Evolutionary conservation across 2,888 invertebrate species (phyloP).

Genomic region (Stenurella melanura): DNA sequence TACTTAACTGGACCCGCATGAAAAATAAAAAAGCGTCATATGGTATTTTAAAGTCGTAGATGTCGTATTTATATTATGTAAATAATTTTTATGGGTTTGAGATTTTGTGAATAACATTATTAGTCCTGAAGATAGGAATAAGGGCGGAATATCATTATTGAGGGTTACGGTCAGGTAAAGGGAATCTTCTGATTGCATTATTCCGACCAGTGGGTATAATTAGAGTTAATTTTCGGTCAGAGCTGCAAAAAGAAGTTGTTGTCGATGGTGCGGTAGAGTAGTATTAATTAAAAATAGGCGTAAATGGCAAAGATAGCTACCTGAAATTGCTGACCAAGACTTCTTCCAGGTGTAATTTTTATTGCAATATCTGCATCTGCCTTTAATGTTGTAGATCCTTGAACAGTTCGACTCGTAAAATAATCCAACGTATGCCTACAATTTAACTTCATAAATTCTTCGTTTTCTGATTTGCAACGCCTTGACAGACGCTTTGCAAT

Average conservation of each 20-base stretch:
- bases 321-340: too few species aligned
- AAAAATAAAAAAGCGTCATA: constrained; percentile 16
- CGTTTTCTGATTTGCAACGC: too few species aligned
- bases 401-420: too few species aligned
- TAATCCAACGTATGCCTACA: too few species aligned
- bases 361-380: too few species aligned
- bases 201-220: neutral
- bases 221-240: neutral
- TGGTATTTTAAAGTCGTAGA: constrained; percentile 7
- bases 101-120: neutral
- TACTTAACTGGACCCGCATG: constrained; percentile 31
- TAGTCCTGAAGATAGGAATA: neutral
- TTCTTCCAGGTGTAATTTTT: too few species aligned
- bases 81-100: neutral
- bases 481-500: too few species aligned
- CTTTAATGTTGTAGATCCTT: too few species aligned
- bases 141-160: neutral
- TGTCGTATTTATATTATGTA: constrained; percentile 11
- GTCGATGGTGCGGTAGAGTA: too few species aligned
- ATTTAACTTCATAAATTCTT: too few species aligned
- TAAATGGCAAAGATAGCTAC: too few species aligned
- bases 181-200: neutral
- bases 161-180: neutral
- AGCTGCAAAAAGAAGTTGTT: neutral
- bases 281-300: too few species aligned